Conservation (phyloP, 2,113 vertebrate species). For the Sceloporus undulatus region DNA sequence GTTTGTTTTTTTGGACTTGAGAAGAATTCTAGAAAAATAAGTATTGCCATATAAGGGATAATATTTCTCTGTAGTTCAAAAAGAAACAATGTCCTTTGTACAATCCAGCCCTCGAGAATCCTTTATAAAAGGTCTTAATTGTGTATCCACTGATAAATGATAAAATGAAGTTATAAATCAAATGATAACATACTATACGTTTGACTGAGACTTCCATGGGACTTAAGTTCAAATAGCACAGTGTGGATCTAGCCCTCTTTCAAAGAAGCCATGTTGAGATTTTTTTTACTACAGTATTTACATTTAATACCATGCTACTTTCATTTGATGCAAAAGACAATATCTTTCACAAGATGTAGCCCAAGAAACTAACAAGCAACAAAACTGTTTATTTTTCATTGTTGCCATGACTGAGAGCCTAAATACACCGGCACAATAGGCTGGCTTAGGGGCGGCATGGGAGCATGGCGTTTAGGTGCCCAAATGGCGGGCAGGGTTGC, state of each 20-base stretch:
- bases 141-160: background rate
- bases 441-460: too few species aligned
- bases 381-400: background rate
- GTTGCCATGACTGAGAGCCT: background rate
- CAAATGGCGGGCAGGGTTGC: too few species aligned
- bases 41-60: background rate
- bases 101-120: background rate
- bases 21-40: constrained; percentile 25
- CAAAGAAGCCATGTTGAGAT: background rate
- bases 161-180: background rate
- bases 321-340: background rate
- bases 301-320: background rate
- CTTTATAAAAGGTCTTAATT: constrained; percentile 4
- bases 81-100: background rate
- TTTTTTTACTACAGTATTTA: background rate
- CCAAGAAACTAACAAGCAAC: background rate
- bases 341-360: background rate
- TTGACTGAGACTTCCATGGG: background rate
- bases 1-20: constrained; percentile 15
- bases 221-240: background rate
- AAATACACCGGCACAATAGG: too few species aligned
- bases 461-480: too few species aligned
- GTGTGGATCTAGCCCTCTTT: background rate
- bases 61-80: background rate
- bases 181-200: background rate